phyloP scores from a whole-genome alignment of 2,888 invertebrate species.

The Pachliopta kotzebuea region DNA sequence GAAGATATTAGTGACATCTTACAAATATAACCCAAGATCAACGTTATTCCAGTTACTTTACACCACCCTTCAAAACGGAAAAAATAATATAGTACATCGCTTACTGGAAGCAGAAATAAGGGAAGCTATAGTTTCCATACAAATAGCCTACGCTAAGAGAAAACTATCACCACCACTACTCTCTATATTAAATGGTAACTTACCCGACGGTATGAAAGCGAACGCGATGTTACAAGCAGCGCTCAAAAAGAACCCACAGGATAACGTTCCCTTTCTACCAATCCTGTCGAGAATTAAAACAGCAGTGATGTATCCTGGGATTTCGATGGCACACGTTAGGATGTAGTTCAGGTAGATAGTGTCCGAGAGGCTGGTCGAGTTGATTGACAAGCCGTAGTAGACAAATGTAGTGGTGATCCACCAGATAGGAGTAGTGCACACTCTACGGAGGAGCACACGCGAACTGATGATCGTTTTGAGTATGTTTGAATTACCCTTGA shows the following conservation, averaged over 20 bases:
- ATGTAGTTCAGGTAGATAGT: constrained; percentile 85
- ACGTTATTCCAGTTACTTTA: too few relatives aligned
- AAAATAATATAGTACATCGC: too few relatives aligned
- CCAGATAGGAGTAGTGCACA: constrained; percentile 82
- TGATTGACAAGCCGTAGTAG: constrained; percentile 87
- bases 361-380: constrained; percentile 83
- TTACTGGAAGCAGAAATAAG: too few relatives aligned
- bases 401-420: constrained; percentile 86
- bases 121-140: too few relatives aligned
- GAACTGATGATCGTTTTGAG: constrained; percentile 68
- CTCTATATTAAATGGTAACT: constrained; percentile 33
- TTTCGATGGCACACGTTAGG: constrained; percentile 79
- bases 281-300: constrained; percentile 76
- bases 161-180: too few relatives aligned
- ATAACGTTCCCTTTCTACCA: constrained; percentile 54
- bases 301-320: constrained; percentile 82
- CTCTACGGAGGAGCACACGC: constrained; percentile 70
- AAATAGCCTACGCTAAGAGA: too few relatives aligned
- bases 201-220: constrained; percentile 35
- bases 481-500: constrained; percentile 27
- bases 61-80: too few relatives aligned
- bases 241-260: constrained; percentile 34
- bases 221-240: constrained; percentile 35
- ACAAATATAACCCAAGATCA: too few relatives aligned
- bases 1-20: too few relatives aligned